These are phyloP conservation scores for Aphidius ervi DNA, from an alignment of 1,140 invertebrate species.

Conservation along the genomic window DNA sequence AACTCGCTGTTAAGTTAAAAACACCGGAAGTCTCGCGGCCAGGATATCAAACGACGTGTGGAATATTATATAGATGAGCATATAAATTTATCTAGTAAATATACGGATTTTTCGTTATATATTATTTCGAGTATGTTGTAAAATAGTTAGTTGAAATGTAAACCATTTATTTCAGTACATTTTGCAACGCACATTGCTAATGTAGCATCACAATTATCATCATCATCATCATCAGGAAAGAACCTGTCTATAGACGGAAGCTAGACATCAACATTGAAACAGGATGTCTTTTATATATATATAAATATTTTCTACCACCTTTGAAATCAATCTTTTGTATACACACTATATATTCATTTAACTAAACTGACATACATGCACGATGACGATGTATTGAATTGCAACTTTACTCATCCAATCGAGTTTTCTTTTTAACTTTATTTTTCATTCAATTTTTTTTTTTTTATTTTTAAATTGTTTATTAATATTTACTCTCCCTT, in stretches of 20 bases:
- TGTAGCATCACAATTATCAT: no score
- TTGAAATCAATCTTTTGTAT: no score
- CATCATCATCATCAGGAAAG: background rate
- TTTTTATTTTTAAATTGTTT: no score
- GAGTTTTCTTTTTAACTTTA: background rate
- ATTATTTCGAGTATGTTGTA: no score
- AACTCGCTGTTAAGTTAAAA: background rate
- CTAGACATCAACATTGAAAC: slow-evolving; percentile 13
- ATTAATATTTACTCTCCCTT: no score
- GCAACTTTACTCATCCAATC: background rate
- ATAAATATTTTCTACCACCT: no score
- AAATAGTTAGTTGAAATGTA: background rate
- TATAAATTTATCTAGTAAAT: no score
- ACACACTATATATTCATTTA: no score
- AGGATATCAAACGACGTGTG: slow-evolving; percentile 7
- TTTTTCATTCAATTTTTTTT: no score
- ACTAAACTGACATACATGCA: no score
- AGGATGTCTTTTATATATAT: slow-evolving; percentile 4
- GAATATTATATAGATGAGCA: background rate
- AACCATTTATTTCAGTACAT: slow-evolving; percentile 8
- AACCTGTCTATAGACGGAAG: slow-evolving; percentile 12
- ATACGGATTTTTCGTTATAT: no score
- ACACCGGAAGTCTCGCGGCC: slow-evolving; percentile 7
- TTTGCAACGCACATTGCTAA: slow-evolving; percentile 8
- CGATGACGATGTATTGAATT: no score